phyloP scores from a whole-genome alignment of 2,888 invertebrate species.

The Rhodophaea formosa region DNA sequence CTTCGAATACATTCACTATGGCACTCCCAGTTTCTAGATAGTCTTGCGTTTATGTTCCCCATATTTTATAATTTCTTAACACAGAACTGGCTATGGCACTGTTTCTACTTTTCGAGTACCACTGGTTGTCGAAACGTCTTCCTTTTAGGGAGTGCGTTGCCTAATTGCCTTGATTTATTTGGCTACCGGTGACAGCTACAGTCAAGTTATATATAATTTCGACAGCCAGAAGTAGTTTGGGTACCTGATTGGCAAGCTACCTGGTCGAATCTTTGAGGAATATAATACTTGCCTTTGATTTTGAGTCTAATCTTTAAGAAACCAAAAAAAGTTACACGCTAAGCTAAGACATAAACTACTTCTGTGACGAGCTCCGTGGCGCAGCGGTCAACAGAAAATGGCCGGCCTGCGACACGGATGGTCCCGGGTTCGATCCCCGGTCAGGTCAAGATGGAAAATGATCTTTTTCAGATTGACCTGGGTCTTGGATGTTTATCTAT shows the following conservation, averaged over 20 bases:
- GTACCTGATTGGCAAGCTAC: not conserved
- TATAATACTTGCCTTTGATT: not conserved
- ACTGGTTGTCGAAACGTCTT: slow-evolving; percentile 40
- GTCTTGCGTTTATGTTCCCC: no score
- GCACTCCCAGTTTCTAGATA: no score
- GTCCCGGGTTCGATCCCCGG: no score
- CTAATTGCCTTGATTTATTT: slow-evolving; percentile 18
- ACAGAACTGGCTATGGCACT: not conserved
- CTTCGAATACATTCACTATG: no score
- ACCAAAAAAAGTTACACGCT: no score
- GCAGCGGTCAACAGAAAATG: no score
- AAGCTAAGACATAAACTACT: no score
- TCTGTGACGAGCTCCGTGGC: no score
- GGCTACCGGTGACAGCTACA: not conserved
- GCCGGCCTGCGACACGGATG: no score
- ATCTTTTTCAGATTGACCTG: no score
- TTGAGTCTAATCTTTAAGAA: not conserved
- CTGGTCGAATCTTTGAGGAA: not conserved
- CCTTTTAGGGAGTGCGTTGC: slow-evolving; percentile 24
- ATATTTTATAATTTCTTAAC: not conserved
- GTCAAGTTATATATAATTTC: not conserved
- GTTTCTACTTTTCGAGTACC: slow-evolving; percentile 25
- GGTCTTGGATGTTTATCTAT: no score
- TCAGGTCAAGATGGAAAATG: no score
- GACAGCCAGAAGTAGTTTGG: not conserved